Evolutionary conservation across 2,797 vertebrate genomes (phyloP).

Genomic region (Dicrostonyx torquatus): DNA sequence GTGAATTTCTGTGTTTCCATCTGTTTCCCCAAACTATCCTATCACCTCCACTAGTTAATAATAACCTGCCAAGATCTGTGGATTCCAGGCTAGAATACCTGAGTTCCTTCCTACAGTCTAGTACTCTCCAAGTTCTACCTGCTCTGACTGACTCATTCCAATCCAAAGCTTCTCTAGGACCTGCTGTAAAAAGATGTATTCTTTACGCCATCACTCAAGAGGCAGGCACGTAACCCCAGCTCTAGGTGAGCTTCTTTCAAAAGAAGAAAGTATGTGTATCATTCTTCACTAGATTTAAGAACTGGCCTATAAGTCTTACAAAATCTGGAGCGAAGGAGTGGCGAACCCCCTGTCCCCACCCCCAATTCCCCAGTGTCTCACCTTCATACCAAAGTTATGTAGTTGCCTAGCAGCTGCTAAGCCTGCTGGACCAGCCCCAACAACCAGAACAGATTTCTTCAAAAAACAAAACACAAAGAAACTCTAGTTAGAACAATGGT

Average conservation of each 20-base stretch:
- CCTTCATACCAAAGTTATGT: slow-evolving; percentile 97
- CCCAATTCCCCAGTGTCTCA: slow-evolving; percentile 77
- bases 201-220: neutral
- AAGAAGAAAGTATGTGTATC: neutral
- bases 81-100: neutral
- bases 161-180: slow-evolving; percentile 36
- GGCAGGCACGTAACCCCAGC: neutral
- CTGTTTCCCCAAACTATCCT: neutral
- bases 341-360: slow-evolving; percentile 23
- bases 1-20: neutral
- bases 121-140: neutral
- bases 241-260: neutral
- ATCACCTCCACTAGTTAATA: neutral
- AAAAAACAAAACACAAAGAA: neutral
- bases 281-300: slow-evolving; percentile 59
- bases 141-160: neutral
- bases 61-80: neutral
- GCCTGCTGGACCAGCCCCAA: slow-evolving; percentile 95
- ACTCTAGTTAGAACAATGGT: slow-evolving; percentile 4
- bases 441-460: slow-evolving; percentile 94
- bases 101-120: neutral
- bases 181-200: neutral
- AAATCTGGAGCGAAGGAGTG: neutral
- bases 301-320: slow-evolving; percentile 33
- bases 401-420: slow-evolving; percentile 97